These are phyloP conservation scores for Excalfactoria chinensis DNA, from an alignment of 2,113 vertebrate species.

Conservation along the genomic window DNA sequence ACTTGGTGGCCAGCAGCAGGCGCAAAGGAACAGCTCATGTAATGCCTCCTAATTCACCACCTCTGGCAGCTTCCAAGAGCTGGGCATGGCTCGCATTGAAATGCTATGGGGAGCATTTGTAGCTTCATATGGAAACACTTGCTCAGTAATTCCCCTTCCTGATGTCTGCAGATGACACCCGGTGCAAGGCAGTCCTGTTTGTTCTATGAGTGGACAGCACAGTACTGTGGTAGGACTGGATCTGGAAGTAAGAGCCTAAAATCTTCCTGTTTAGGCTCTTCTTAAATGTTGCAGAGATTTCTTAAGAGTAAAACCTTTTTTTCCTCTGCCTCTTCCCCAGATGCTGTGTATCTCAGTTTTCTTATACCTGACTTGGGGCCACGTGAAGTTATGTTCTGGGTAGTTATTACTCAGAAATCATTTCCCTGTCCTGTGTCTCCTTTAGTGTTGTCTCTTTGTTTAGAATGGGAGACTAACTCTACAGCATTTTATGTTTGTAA, in stretches of 20 bases:
- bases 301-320: background rate
- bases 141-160: background rate
- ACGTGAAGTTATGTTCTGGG: accelerated
- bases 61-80: background rate
- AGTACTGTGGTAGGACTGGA: background rate
- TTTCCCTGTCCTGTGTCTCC: background rate
- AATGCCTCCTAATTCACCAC: background rate
- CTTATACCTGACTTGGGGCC: background rate
- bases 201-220: background rate
- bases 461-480: background rate
- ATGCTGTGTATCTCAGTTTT: accelerated
- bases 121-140: background rate
- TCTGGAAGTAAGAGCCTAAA: background rate
- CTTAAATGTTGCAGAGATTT: background rate
- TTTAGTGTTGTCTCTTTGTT: background rate
- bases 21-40: background rate
- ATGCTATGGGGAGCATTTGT: background rate
- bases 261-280: background rate
- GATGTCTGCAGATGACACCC: accelerated
- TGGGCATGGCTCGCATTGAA: background rate
- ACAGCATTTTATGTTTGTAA: background rate
- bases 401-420: accelerated
- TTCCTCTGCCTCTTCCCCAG: background rate
- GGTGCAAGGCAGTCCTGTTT: background rate
- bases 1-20: background rate